A percentile compares a stretch with the other conserved stretches of the same genome.
phyloP scores from a whole-genome alignment of 1,140 invertebrate species.

The Phthorimaea operculella region DNA sequence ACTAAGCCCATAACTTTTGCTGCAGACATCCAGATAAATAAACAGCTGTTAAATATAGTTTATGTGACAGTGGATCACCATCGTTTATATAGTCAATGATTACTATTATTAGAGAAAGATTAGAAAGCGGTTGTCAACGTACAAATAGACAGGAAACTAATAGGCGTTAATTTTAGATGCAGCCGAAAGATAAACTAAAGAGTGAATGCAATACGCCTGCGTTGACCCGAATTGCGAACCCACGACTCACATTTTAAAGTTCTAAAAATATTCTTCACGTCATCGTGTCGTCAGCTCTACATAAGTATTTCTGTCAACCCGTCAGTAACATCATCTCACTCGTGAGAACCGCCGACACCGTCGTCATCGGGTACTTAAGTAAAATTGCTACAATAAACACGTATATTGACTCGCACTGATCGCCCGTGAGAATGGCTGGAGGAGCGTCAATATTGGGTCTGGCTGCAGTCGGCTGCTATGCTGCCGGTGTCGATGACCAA shows the following conservation, averaged over 20 bases:
- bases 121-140: too few relatives aligned
- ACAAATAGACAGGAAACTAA: not conserved
- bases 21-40: too few relatives aligned
- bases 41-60: too few relatives aligned
- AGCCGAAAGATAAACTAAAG: not conserved
- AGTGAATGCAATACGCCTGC: not conserved
- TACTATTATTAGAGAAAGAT: too few relatives aligned
- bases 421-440: constrained; percentile 48
- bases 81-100: too few relatives aligned
- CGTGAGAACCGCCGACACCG: not conserved
- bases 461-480: not conserved
- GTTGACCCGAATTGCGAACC: not conserved
- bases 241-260: not conserved
- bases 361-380: constrained; percentile 21
- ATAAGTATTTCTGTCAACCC: not conserved
- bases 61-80: too few relatives aligned
- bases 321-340: not conserved
- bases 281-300: not conserved
- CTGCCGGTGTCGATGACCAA: not conserved
- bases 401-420: constrained; percentile 49
- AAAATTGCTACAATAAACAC: constrained; percentile 56
- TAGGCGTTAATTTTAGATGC: not conserved
- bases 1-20: too few relatives aligned
- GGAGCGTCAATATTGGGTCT: constrained; percentile 47
- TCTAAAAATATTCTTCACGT: not conserved